Evolutionary conservation across 2,888 invertebrate genomes (phyloP).

Genomic region (Noctua janthe): DNA sequence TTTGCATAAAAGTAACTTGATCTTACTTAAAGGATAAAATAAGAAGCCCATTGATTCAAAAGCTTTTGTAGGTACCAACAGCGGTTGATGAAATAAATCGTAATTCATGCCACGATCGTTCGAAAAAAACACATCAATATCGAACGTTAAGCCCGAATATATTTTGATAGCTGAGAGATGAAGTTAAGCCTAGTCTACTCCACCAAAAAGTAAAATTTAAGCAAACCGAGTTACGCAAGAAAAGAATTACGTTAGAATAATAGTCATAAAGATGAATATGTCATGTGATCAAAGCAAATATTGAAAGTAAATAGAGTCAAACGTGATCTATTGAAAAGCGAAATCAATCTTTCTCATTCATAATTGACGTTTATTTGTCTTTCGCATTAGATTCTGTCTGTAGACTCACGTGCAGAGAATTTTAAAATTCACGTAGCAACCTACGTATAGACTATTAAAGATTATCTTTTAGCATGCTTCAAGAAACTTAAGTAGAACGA

Average conservation of each 20-base stretch:
- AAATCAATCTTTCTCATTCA: conserved; percentile 52
- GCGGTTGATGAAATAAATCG: conserved; percentile 40
- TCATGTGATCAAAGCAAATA: conserved; percentile 40
- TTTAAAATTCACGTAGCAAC: conserved; percentile 27
- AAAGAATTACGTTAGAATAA: conserved; percentile 1
- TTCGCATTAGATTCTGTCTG: conserved; percentile 35
- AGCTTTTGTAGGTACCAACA: conserved; percentile 17
- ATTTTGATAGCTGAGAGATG: conserved; percentile 35
- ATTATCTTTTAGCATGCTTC: conserved; percentile 23
- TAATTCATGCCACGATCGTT: conserved; percentile 48
- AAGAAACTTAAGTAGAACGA: conserved; percentile 17
- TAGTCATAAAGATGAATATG: conserved; percentile 28
- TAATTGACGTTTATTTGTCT: conserved; percentile 46
- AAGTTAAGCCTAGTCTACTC: conserved; percentile 13
- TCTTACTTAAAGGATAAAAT: conserved; percentile 29
- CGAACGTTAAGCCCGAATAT: conserved; percentile 23
- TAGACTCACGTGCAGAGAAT: conserved; percentile 23
- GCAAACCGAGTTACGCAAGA: conserved; percentile 27
- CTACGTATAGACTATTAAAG: conserved; percentile 1
- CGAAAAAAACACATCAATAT: conserved; percentile 52
- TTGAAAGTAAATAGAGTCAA: conserved; percentile 27
- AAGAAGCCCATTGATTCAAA: conserved; percentile 44
- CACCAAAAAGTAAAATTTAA: conserved; percentile 22
- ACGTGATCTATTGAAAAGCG: conserved; percentile 42
- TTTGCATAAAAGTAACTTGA: conserved; percentile 49